Evolutionary conservation across 2,113 vertebrate genomes (phyloP).

Genomic region (Hylia prasina): DNA sequence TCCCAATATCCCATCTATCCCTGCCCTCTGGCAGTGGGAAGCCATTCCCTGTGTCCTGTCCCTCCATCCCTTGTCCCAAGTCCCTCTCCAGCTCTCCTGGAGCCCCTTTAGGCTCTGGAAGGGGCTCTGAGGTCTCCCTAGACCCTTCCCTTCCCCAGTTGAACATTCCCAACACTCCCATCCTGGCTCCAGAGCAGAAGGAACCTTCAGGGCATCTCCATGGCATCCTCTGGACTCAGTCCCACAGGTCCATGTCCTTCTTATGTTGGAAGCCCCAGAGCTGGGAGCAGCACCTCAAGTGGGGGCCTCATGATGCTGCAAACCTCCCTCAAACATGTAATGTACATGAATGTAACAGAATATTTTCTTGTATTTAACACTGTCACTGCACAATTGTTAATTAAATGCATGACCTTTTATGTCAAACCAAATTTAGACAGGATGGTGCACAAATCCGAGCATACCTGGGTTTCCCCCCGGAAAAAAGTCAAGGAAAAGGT

Average conservation of each 20-base stretch:
- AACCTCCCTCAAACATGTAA: not conserved
- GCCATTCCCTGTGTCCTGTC: not conserved
- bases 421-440: not conserved
- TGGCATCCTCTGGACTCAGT: not conserved
- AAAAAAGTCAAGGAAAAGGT: not conserved
- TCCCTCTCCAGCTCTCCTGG: not conserved
- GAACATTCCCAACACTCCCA: not conserved
- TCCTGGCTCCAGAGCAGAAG: not conserved
- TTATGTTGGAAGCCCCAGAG: not conserved
- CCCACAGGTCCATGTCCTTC: not conserved
- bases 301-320: not conserved
- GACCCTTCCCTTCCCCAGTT: not conserved
- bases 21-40: not conserved
- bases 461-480: not conserved
- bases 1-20: fast-evolving
- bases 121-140: not conserved
- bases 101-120: not conserved
- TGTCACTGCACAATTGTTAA: not conserved
- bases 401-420: not conserved
- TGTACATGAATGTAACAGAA: not conserved
- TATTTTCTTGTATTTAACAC: not conserved
- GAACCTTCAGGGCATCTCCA: not conserved
- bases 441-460: not conserved
- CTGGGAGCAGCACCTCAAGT: not conserved
- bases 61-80: not conserved